phyloP scores from a whole-genome alignment of 2,797 vertebrate species.

The Lindbergichthys nudifrons region DNA sequence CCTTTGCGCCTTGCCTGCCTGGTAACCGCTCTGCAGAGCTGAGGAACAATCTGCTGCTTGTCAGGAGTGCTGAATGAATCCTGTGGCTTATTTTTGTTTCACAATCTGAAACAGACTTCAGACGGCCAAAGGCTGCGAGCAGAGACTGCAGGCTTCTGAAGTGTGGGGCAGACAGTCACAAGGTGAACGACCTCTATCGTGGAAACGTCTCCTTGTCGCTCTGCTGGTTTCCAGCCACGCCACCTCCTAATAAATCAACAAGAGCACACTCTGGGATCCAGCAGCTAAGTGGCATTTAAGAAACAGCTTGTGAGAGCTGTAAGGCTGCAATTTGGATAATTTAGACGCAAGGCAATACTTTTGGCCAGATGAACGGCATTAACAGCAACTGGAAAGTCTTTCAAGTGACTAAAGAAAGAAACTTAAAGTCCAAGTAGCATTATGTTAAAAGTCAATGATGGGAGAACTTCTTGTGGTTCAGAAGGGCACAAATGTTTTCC shows the following conservation, averaged over 20 bases:
- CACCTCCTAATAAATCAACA: slow-evolving; percentile 80
- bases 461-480: slow-evolving; percentile 46
- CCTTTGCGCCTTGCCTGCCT: slow-evolving; percentile 56
- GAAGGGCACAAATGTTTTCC: slow-evolving; percentile 51
- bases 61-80: slow-evolving; percentile 74
- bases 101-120: slow-evolving; percentile 72
- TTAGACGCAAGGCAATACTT: slow-evolving; percentile 80
- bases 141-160: slow-evolving; percentile 58
- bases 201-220: slow-evolving; percentile 73
- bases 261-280: slow-evolving; percentile 71
- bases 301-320: slow-evolving; percentile 78
- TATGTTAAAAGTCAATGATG: slow-evolving; percentile 65
- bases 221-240: slow-evolving; percentile 74
- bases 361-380: slow-evolving; percentile 78
- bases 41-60: slow-evolving; percentile 72
- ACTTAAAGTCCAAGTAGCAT: slow-evolving; percentile 48
- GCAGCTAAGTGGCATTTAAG: slow-evolving; percentile 84
- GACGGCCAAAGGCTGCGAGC: slow-evolving; percentile 67
- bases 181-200: slow-evolving; percentile 74
- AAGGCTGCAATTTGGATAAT: slow-evolving; percentile 78
- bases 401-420: slow-evolving; percentile 50
- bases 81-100: slow-evolving; percentile 79
- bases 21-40: slow-evolving; percentile 49
- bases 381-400: slow-evolving; percentile 70
- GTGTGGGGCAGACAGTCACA: slow-evolving; percentile 61